A percentile compares a stretch with the other conserved stretches of the same genome.
Conservation (phyloP, 2,797 vertebrate species). For the Linurgus olivaceus region DNA sequence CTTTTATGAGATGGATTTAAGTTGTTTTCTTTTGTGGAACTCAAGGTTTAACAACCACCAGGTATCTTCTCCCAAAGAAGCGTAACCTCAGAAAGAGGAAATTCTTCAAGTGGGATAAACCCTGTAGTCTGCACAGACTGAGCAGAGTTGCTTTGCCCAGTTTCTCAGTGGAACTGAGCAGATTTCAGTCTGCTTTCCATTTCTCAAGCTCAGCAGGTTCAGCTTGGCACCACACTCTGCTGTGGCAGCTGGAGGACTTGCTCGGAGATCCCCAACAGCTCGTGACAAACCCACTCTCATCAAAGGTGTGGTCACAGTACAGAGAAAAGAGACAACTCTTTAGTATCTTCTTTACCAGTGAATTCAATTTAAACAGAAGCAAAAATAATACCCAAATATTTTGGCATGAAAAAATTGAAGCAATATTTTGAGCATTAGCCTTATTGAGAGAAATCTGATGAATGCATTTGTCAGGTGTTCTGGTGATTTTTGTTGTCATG, state of each 20-base stretch:
- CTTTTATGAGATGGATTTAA: background rate
- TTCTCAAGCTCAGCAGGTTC: background rate
- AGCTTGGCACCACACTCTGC: background rate
- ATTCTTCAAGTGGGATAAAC: background rate
- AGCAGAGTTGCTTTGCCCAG: background rate
- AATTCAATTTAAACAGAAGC: background rate
- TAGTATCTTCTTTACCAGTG: background rate
- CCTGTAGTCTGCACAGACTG: background rate
- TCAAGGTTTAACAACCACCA: background rate
- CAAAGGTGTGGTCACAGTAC: background rate
- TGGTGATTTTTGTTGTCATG: background rate
- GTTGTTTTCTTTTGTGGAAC: background rate
- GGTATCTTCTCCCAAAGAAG: background rate
- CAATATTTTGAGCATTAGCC: background rate
- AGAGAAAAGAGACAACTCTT: background rate
- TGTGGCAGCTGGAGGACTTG: background rate
- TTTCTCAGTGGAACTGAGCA: background rate
- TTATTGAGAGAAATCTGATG: background rate
- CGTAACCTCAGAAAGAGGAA: background rate
- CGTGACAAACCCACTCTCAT: background rate
- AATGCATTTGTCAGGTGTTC: background rate
- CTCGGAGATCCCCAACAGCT: background rate
- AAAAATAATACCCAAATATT: background rate
- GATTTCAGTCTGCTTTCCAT: background rate
- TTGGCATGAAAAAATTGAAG: background rate